Base-by-base conservation (phyloP, 2,113 vertebrate species). In the Tetrao urogallus region DNA sequence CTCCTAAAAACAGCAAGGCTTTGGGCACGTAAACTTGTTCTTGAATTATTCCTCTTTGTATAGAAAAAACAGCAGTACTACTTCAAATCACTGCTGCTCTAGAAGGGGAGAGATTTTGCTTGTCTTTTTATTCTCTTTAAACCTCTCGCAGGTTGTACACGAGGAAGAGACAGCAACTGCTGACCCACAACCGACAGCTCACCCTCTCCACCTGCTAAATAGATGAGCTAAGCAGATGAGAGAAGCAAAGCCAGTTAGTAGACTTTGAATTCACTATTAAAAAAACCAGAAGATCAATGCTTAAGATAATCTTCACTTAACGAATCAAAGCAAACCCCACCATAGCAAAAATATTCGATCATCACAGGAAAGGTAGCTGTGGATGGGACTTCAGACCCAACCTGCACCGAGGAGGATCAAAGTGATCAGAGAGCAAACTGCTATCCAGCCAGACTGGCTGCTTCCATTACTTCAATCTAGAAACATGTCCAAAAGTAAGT, bases 351-450 rank as follows among this genome's bases (percentile, higher is more conserved):
- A 15, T 2, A 47, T 0, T 4, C 16, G 8, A 21, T 50, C 15
- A 1, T 18, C 14, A n/a, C 38, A 28, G 0, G 2, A 25, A 66
- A 65, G 5, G 13, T 10, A 74, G 72, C 56, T 36, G 8, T 2
- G 3, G 43, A 2, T 0, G 24, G 14, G 36, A 80, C 2, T 0
- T 1, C 54, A 24, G 60, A 80, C 32, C 2, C 8, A 21, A n/a
- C 38, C 88, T 76, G 73, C 69, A 45, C 82, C 42, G 45, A 19
- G 11, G 25, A 76, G 56, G n/a, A 36, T 15, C 54, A 25, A 27
- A 61, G 27, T 21, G 60, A n/a, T 27, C 19, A 52, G 69, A 65
- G 38, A 63, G 36, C 15, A 17, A 38, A 27, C 7, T 38, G 36
- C 36, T 17, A 21, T 12, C 56, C 11, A 12, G 17, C 40, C 50